Evolutionary conservation across 2,797 vertebrate genomes (phyloP).

Genomic region (Antrozous pallidus): DNA sequence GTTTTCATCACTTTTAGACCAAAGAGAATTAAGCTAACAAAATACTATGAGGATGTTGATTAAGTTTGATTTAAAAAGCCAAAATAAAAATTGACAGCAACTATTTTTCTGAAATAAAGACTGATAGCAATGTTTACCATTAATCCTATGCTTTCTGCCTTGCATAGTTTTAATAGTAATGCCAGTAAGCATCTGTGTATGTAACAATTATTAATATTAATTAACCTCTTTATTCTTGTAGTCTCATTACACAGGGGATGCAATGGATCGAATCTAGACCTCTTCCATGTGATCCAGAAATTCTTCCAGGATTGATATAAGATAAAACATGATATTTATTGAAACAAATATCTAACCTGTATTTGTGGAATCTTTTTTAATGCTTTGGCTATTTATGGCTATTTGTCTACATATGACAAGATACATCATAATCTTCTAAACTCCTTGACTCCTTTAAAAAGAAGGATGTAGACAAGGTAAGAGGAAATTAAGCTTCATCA

Average conservation of each 20-base stretch:
- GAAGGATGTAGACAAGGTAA: not conserved
- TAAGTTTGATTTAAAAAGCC: not conserved
- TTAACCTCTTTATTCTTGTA: not conserved
- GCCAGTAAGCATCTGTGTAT: too few species aligned
- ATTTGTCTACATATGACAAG: not conserved
- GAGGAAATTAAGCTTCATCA: not conserved
- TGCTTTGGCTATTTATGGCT: not conserved
- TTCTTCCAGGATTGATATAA: not conserved
- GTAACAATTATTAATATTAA: not conserved
- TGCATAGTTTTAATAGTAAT: not conserved
- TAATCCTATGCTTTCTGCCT: not conserved
- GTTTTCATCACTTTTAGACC: not conserved
- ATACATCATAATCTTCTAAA: not conserved
- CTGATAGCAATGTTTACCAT: not conserved
- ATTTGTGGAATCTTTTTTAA: not conserved
- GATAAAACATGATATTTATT: not conserved
- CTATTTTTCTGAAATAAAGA: not conserved
- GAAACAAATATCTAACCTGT: not conserved
- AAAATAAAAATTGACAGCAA: not conserved
- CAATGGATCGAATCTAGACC: accelerated
- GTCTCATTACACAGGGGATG: accelerated
- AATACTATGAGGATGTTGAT: not conserved
- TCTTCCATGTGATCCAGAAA: not conserved
- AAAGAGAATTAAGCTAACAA: not conserved
- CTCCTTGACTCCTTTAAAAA: not conserved